These are phyloP conservation scores for Kryptolebias ocellatus DNA, from an alignment of 2,797 vertebrate genomes.

Conservation along the genomic window DNA sequence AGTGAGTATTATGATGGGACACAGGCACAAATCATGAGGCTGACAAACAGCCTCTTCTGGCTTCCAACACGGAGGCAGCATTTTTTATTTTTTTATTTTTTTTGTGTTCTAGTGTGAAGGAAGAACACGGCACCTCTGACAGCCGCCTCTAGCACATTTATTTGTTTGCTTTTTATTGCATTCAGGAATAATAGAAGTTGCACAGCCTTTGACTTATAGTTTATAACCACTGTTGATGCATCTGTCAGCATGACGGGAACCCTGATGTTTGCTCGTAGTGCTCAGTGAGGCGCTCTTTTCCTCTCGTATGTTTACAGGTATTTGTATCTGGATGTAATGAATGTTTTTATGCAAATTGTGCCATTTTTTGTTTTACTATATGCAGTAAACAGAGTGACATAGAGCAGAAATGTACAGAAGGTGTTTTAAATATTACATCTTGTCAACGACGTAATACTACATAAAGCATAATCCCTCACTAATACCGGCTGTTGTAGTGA, in stretches of 20 bases:
- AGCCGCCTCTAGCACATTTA: constrained; percentile 23
- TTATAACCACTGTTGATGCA: neutral
- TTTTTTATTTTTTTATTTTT: constrained; percentile 7
- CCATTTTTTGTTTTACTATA: no score
- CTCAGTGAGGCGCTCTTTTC: neutral
- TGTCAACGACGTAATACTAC: no score
- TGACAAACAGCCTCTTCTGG: constrained; percentile 45
- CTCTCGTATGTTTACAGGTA: neutral
- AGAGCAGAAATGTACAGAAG: no score
- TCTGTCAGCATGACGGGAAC: constrained; percentile 19
- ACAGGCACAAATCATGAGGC: constrained; percentile 29
- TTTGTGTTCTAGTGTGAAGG: constrained; percentile 20
- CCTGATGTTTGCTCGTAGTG: neutral
- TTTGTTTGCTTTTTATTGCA: constrained; percentile 37
- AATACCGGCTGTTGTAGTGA: no score
- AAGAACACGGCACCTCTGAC: constrained; percentile 28
- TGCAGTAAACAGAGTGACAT: no score
- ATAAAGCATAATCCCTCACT: no score
- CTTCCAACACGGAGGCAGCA: constrained; percentile 12
- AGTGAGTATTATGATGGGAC: constrained; percentile 31
- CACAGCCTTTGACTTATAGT: constrained; percentile 27
- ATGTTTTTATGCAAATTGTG: neutral
- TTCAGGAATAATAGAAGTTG: constrained; percentile 25
- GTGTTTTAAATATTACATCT: no score
- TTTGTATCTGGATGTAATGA: neutral